Percentiles rank a stretch among this genome's conserved stretches.
These are phyloP conservation scores for Panagrolaimus sp. DNA, from an alignment of 1,140 invertebrate genomes.

Conservation along the genomic window DNA sequence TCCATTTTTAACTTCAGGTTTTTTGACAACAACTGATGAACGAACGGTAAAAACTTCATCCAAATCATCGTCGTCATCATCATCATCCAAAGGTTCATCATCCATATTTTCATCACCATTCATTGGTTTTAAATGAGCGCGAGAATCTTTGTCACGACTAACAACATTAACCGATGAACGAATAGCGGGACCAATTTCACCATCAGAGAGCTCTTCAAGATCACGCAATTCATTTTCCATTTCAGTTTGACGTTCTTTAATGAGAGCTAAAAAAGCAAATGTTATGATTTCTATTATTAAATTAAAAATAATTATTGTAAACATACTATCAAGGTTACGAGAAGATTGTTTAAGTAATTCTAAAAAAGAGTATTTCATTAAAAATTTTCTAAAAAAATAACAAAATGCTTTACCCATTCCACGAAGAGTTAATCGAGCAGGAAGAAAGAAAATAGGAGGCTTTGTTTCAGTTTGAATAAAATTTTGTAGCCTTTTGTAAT, in stretches of 20 bases:
- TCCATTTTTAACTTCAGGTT: background rate
- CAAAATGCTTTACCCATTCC: slow-evolving; percentile 59
- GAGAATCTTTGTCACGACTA: background rate
- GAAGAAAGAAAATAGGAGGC: slow-evolving; percentile 79
- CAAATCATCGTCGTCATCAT: background rate
- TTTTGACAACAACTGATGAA: background rate
- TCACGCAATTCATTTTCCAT: background rate
- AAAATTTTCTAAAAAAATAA: too few relatives aligned
- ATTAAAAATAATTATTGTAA: too few relatives aligned
- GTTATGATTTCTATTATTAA: too few relatives aligned
- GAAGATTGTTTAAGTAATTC: slow-evolving; percentile 63
- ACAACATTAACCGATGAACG: background rate
- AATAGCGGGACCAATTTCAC: slow-evolving; percentile 4
- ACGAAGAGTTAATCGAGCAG: slow-evolving; percentile 67
- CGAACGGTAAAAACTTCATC: background rate
- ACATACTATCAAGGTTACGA: slow-evolving; percentile 65
- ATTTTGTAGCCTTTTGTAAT: slow-evolving; percentile 70
- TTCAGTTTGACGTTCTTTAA: slow-evolving; percentile 11
- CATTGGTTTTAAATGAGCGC: background rate
- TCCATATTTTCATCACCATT: background rate
- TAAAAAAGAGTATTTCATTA: too few relatives aligned
- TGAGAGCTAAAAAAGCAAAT: background rate
- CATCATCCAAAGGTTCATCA: background rate
- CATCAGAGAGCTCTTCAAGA: background rate
- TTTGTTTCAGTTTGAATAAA: slow-evolving; percentile 81